phyloP scores from a whole-genome alignment of 2,888 invertebrate species.

The Aleiodes testaceus region DNA sequence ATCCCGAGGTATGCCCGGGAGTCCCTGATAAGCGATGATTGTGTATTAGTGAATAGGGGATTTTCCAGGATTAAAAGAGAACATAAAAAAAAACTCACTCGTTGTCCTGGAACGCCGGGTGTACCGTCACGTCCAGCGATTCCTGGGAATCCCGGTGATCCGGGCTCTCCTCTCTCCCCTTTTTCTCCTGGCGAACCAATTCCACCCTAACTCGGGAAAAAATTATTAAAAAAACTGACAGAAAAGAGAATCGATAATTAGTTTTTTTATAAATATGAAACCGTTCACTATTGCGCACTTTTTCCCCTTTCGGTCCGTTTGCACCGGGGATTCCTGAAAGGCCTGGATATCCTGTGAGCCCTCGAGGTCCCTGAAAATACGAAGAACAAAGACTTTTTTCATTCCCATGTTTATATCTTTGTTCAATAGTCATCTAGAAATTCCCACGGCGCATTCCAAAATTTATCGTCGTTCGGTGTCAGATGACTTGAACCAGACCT shows the following conservation, averaged over 20 bases:
- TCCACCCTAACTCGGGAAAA: constrained; percentile 74
- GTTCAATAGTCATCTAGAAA: constrained; percentile 68
- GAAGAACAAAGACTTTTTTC: constrained; percentile 67
- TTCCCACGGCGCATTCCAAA: constrained; percentile 47
- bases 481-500: background rate
- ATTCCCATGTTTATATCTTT: constrained; percentile 57
- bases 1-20: background rate
- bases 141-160: constrained; percentile 77
- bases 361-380: constrained; percentile 75
- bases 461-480: background rate
- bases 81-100: background rate
- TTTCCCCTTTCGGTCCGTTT: background rate
- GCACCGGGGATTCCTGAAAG: constrained; percentile 74
- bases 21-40: background rate
- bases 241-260: background rate
- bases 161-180: constrained; percentile 76
- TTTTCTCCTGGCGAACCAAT: constrained; percentile 76
- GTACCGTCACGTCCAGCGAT: constrained; percentile 76
- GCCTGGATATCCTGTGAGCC: constrained; percentile 73
- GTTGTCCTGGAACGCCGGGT: constrained; percentile 57
- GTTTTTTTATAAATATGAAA: background rate
- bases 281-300: background rate
- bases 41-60: too few species aligned
- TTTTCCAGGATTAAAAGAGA: background rate
- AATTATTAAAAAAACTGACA: constrained; percentile 1